A percentile compares a stretch with the other conserved stretches of the same genome.
Conservation (phyloP, 2,797 vertebrate genomes). For the Spinibarbus caldwelli region DNA sequence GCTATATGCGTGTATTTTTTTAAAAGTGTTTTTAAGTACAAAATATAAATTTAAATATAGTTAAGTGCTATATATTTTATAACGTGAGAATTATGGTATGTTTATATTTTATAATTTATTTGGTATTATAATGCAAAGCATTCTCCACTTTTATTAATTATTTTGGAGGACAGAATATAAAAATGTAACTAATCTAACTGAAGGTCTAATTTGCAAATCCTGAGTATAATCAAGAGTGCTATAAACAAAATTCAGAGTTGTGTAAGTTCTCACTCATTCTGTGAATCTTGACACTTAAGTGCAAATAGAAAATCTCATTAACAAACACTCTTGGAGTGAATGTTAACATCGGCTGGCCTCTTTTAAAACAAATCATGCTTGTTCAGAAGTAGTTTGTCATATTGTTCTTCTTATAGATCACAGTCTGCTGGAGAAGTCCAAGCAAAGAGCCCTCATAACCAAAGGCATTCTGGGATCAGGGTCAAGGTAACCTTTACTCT, state of each 20-base stretch:
- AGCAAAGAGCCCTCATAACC: conserved; percentile 69
- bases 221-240: neutral
- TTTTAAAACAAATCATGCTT: neutral
- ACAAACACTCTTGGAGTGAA: neutral
- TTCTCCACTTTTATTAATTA: neutral
- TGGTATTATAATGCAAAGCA: neutral
- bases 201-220: neutral
- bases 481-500: conserved; percentile 38
- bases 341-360: neutral
- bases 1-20: too few species aligned
- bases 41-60: too few species aligned
- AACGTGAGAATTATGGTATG: neutral
- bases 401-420: conserved; percentile 71
- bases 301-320: conserved; percentile 24
- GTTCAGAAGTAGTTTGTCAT: conserved; percentile 1
- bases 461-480: conserved; percentile 67
- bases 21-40: too few species aligned
- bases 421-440: conserved; percentile 79
- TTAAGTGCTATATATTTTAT: neutral
- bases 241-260: neutral
- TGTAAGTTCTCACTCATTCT: neutral
- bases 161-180: too few species aligned
- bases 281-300: conserved; percentile 22
- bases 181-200: neutral
- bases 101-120: neutral